Evolutionary conservation across 2,888 invertebrate genomes (phyloP).

Genomic region (Autographa gamma): DNA sequence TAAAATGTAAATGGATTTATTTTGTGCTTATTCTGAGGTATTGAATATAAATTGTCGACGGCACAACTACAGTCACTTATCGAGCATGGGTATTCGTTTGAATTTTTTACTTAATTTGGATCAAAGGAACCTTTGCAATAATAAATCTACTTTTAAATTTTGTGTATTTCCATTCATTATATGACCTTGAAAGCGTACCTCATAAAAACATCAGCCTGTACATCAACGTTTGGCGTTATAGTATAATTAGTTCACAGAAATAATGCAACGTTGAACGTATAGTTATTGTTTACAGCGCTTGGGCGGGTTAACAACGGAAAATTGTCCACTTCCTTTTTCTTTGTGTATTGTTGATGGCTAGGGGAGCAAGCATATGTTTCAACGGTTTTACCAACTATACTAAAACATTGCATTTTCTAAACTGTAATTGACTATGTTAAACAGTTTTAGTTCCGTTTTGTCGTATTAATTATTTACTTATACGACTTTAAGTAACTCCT

Average conservation of each 20-base stretch:
- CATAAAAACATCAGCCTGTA: neutral
- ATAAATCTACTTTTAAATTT: too few species aligned
- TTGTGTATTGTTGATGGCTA: neutral
- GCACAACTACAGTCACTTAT: too few species aligned
- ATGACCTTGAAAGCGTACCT: neutral
- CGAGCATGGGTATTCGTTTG: too few species aligned
- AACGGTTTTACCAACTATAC: neutral
- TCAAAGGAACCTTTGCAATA: too few species aligned
- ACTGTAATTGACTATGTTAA: neutral
- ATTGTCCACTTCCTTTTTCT: neutral
- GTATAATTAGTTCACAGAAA: constrained; percentile 1
- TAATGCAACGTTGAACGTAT: neutral
- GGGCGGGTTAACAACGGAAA: neutral
- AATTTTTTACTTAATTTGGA: too few species aligned
- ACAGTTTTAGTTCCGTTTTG: too few species aligned
- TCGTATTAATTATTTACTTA: too few species aligned
- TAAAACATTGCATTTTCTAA: neutral
- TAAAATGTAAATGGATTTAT: too few species aligned
- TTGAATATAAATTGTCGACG: too few species aligned
- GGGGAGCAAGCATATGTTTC: neutral
- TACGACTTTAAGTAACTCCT: too few species aligned
- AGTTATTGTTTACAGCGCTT: constrained; percentile 1
- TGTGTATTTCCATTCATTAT: neutral
- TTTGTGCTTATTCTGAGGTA: too few species aligned
- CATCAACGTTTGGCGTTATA: neutral